These are phyloP conservation scores for Allochrocebus solatus DNA, from an alignment of 2,797 vertebrate species.

Conservation along the genomic window DNA sequence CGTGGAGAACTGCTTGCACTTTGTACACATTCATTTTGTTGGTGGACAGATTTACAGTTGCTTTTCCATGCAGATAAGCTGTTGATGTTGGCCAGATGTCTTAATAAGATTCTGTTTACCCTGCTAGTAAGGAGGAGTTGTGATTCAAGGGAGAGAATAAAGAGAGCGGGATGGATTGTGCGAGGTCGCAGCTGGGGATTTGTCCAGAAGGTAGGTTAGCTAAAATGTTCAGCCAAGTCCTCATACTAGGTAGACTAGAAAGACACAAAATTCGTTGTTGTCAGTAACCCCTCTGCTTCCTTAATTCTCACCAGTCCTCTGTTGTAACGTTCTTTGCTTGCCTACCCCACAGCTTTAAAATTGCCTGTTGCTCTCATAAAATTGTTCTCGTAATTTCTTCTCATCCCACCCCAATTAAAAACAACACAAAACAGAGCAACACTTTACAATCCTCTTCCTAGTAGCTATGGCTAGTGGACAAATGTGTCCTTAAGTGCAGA, in stretches of 20 bases:
- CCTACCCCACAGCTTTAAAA: not conserved
- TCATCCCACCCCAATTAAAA: rapidly evolving
- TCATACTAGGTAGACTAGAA: rapidly evolving
- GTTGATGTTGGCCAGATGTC: not conserved
- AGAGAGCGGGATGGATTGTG: not conserved
- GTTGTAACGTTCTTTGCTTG: rapidly evolving
- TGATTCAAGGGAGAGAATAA: rapidly evolving
- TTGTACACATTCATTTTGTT: not conserved
- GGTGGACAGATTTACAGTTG: not conserved
- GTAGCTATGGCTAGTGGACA: too few species aligned
- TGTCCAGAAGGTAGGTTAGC: not conserved
- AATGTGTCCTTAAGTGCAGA: not conserved
- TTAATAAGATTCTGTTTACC: not conserved
- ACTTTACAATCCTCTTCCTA: not conserved
- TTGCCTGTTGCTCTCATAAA: not conserved
- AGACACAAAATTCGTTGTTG: rapidly evolving
- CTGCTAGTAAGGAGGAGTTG: not conserved
- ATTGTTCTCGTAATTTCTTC: not conserved
- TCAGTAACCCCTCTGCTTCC: rapidly evolving
- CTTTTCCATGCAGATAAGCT: not conserved
- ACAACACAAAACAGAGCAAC: not conserved
- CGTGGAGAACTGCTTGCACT: rapidly evolving
- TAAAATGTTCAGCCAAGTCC: not conserved
- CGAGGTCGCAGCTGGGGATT: rapidly evolving
- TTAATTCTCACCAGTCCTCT: too few species aligned